Conservation (phyloP, 92 coral and sea anemone genomes). For the Pocillopora grandis region DNA sequence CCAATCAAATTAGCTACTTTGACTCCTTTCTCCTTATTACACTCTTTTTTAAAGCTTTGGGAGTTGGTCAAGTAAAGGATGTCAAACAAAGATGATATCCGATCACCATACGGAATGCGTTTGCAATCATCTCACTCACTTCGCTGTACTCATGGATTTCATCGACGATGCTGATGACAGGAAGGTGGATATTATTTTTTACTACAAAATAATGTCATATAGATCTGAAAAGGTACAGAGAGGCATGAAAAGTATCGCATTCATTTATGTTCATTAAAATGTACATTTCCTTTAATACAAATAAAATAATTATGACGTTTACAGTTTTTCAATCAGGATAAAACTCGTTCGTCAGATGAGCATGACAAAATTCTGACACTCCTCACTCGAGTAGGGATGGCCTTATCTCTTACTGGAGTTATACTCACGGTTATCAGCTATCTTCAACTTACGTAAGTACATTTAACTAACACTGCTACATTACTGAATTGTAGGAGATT, state of each 20-base stretch:
- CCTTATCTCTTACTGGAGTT: constrained; percentile 6
- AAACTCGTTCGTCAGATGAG: neutral
- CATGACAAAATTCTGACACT: neutral
- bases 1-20: too few species aligned
- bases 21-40: too few species aligned
- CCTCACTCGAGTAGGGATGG: constrained; percentile 1
- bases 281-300: too few species aligned
- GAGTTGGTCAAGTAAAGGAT: neutral
- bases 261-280: too few species aligned
- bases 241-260: too few species aligned
- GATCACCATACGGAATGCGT: neutral
- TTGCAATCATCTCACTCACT: neutral
- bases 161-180: neutral
- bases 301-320: too few species aligned
- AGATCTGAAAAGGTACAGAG: neutral
- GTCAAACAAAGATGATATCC: neutral
- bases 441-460: constrained; percentile 13
- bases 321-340: too few species aligned
- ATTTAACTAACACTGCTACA: too few species aligned
- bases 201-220: neutral
- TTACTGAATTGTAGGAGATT: too few species aligned
- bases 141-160: neutral
- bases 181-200: neutral
- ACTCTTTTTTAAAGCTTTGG: neutral
- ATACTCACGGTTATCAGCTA: constrained; percentile 16